Percentiles rank a stretch among this genome's conserved stretches.
Evolutionary conservation across 2,797 vertebrate genomes (phyloP).

Genomic region (Acanthopagrus latus): DNA sequence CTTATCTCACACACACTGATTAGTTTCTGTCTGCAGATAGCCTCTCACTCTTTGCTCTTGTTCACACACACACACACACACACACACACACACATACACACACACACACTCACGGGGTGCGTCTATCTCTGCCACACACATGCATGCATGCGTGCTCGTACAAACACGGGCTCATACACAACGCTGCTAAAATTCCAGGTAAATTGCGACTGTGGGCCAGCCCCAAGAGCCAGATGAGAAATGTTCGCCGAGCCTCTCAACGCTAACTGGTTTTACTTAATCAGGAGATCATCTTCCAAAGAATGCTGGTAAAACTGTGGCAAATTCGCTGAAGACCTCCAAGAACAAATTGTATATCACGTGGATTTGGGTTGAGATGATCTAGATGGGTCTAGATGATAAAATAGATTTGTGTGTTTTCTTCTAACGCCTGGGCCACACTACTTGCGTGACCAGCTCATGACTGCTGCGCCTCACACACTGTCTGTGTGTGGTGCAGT

Average conservation of each 20-base stretch:
- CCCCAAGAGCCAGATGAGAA: conserved; percentile 35
- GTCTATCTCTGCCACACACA: conserved; percentile 28
- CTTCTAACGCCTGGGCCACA: too few relatives aligned
- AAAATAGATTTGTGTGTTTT: background rate
- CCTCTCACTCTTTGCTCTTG: conserved; percentile 73
- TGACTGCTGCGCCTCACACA: too few relatives aligned
- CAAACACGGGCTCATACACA: conserved; percentile 25
- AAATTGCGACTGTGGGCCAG: conserved; percentile 35
- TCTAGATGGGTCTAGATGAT: background rate
- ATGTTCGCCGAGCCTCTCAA: conserved; percentile 15
- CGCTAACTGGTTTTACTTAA: conserved; percentile 28
- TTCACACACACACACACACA: conserved; percentile 36
- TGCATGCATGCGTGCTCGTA: conserved; percentile 19
- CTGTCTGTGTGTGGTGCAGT: too few relatives aligned
- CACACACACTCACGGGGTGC: conserved; percentile 4
- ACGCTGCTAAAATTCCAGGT: conserved; percentile 42
- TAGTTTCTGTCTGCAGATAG: conserved; percentile 86
- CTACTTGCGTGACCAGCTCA: too few relatives aligned
- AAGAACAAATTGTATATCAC: background rate
- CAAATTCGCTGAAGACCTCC: background rate
- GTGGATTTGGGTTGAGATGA: background rate
- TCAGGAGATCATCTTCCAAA: conserved; percentile 18
- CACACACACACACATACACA: conserved; percentile 43
- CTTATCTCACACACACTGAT: conserved; percentile 86
- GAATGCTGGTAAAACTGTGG: background rate